Conservation (phyloP, 2,888 invertebrate genomes). For the Neoaliturus tenellus region DNA sequence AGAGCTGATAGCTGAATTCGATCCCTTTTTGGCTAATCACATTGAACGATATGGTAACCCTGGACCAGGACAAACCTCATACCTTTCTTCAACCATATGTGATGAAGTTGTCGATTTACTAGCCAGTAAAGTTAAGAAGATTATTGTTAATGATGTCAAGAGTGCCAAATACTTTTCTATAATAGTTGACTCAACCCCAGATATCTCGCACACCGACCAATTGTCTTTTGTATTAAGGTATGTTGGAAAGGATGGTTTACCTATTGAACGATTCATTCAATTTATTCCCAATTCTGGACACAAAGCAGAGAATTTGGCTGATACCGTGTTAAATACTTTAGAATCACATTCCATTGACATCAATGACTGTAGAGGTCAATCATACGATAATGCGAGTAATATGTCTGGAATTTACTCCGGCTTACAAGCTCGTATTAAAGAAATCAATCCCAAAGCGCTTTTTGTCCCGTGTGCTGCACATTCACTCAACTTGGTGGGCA, state of each 20-base stretch:
- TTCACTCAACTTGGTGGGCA: slow-evolving; percentile 51
- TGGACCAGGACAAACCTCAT: slow-evolving; percentile 66
- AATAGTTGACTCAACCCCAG: neutral
- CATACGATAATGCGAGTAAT: slow-evolving; percentile 67
- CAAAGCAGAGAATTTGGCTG: slow-evolving; percentile 48
- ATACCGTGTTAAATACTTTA: slow-evolving; percentile 24
- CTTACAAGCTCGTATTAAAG: slow-evolving; percentile 51
- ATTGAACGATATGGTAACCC: slow-evolving; percentile 67
- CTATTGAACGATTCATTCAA: slow-evolving; percentile 54
- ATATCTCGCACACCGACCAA: neutral
- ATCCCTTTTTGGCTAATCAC: slow-evolving; percentile 67
- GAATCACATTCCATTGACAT: slow-evolving; percentile 40
- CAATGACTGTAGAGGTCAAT: slow-evolving; percentile 66
- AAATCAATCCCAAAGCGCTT: slow-evolving; percentile 37
- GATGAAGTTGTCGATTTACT: neutral
- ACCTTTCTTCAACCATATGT: slow-evolving; percentile 54
- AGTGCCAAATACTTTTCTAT: neutral
- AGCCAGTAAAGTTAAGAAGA: slow-evolving; percentile 19
- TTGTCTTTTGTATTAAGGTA: neutral
- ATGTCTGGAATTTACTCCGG: slow-evolving; percentile 55
- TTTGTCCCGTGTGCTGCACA: slow-evolving; percentile 38
- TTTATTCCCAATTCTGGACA: slow-evolving; percentile 51
- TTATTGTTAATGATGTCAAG: neutral
- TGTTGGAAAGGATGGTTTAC: slow-evolving; percentile 43
- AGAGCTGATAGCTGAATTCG: slow-evolving; percentile 68